phyloP scores from a whole-genome alignment of 2,113 vertebrate species.

The Chlamydotis undulata region DNA sequence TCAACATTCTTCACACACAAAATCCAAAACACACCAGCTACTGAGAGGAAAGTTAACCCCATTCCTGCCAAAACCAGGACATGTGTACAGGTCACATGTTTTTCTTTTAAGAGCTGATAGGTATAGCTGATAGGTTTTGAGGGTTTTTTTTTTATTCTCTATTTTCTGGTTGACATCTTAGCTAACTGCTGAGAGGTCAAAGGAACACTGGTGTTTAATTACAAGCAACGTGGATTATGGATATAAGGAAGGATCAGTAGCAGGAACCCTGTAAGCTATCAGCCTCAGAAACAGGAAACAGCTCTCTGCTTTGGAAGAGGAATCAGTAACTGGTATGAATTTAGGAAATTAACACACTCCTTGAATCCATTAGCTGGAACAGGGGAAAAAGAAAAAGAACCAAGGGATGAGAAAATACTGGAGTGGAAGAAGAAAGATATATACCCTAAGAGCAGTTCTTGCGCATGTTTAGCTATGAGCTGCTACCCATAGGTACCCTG shows the following conservation, averaged over 20 bases:
- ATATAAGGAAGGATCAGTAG: background rate
- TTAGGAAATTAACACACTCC: background rate
- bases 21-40: too few relatives aligned
- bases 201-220: background rate
- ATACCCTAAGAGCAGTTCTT: background rate
- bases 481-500: background rate
- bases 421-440: background rate
- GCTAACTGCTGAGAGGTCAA: background rate
- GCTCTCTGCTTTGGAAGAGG: background rate
- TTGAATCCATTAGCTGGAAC: background rate
- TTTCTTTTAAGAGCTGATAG: background rate
- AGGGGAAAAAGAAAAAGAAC: background rate
- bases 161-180: background rate
- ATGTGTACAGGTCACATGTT: background rate
- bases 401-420: background rate
- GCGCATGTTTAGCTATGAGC: background rate
- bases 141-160: background rate
- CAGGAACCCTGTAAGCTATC: background rate
- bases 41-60: too few relatives aligned
- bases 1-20: too few relatives aligned
- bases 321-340: background rate
- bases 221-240: background rate
- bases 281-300: background rate
- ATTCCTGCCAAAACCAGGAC: too few relatives aligned
- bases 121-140: background rate